Conservation (phyloP, 2,113 vertebrate genomes). For the Callipepla californica region DNA sequence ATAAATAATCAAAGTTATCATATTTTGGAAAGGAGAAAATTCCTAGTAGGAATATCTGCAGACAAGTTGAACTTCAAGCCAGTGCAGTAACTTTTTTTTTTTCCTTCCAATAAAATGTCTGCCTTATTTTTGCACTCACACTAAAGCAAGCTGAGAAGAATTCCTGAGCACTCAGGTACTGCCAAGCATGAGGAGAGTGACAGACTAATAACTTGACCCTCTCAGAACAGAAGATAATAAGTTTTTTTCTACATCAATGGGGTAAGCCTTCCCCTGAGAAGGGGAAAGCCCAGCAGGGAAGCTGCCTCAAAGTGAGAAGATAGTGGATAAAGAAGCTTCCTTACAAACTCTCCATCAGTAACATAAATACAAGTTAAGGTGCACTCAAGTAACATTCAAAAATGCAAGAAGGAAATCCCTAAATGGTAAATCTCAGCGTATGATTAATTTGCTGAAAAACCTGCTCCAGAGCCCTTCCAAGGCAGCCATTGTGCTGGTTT, state of each 20-base stretch:
- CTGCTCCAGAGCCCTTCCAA: neutral
- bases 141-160: neutral
- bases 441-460: neutral
- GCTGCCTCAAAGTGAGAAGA: neutral
- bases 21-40: slow-evolving; percentile 19
- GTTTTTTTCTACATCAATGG: neutral
- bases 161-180: neutral
- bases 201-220: neutral
- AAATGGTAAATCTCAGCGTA: neutral
- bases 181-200: neutral
- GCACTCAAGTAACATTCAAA: neutral
- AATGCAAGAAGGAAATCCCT: neutral
- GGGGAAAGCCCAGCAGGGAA: neutral
- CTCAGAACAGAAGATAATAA: neutral
- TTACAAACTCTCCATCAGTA: neutral
- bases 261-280: neutral
- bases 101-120: slow-evolving; percentile 38
- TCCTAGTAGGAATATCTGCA: neutral
- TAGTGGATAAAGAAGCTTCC: neutral
- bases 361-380: neutral
- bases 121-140: slow-evolving; percentile 22
- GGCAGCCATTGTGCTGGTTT: neutral
- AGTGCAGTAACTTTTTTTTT: slow-evolving; percentile 21
- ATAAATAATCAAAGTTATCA: slow-evolving; percentile 64
- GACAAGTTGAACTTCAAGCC: slow-evolving; percentile 6